Conservation (phyloP, 2,888 invertebrate genomes). For the Clunio marinus region DNA sequence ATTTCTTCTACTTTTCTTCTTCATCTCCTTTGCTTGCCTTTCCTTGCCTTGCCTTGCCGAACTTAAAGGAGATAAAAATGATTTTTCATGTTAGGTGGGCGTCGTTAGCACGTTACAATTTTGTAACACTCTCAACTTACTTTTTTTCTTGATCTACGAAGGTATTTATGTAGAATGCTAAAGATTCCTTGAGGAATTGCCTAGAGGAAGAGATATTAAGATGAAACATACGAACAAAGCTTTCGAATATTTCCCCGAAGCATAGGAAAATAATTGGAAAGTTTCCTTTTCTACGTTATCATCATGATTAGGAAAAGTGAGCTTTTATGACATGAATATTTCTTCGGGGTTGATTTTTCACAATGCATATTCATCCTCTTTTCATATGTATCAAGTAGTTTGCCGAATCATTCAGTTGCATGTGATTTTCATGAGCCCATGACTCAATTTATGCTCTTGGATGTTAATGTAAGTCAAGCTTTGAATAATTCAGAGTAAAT, state of each 20-base stretch:
- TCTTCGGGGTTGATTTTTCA: not conserved
- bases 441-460: slow-evolving; percentile 2
- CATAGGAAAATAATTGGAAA: not conserved
- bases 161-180: no score
- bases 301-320: not conserved
- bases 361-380: not conserved
- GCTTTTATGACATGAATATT: not conserved
- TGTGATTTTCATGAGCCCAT: slow-evolving; percentile 16
- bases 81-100: slow-evolving; percentile 5
- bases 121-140: no score
- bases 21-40: not conserved
- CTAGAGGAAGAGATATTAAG: no score
- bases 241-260: no score
- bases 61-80: not conserved
- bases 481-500: slow-evolving; percentile 18
- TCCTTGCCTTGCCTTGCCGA: not conserved
- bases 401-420: not conserved
- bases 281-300: not conserved
- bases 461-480: not conserved
- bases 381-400: slow-evolving; percentile 1
- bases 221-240: no score
- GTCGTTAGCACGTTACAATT: no score
- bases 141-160: no score
- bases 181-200: no score
- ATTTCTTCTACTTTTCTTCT: not conserved